These are phyloP conservation scores for Trichonephila clavata DNA, from an alignment of 1,140 invertebrate genomes.

Conservation along the genomic window DNA sequence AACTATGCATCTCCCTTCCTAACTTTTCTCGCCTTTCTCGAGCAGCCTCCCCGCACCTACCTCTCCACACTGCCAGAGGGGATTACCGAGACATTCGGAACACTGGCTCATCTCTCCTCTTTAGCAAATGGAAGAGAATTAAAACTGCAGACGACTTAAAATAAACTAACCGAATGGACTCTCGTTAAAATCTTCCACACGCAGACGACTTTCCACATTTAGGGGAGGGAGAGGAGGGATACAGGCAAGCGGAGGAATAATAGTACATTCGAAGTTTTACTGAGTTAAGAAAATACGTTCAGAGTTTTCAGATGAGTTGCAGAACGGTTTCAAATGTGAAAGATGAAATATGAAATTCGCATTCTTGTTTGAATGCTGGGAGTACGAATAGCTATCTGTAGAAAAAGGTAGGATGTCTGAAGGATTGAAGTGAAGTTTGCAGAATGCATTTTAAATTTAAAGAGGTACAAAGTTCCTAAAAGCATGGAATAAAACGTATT, in stretches of 20 bases:
- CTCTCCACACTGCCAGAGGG: not conserved
- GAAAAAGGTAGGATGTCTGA: no score
- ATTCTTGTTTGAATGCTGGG: no score
- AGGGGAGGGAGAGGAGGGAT: not conserved
- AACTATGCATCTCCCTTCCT: not conserved
- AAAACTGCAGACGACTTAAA: not conserved
- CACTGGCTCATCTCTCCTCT: not conserved
- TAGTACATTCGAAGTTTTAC: not conserved
- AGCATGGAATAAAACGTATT: no score
- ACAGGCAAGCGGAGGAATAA: not conserved
- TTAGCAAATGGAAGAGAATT: not conserved
- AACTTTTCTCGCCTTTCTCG: not conserved
- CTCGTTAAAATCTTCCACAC: not conserved
- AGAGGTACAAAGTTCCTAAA: no score
- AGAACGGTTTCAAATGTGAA: not conserved
- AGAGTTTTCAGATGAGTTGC: not conserved
- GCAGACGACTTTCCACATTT: not conserved
- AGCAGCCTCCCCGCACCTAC: not conserved
- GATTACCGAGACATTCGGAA: not conserved
- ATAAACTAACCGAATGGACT: conserved; percentile 8
- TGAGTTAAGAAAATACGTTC: not conserved
- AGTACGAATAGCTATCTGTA: no score
- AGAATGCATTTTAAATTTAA: no score
- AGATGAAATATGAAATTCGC: no score
- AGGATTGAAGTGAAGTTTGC: no score